phyloP scores from a whole-genome alignment of 2,113 vertebrate species.

The Tetrax tetrax region DNA sequence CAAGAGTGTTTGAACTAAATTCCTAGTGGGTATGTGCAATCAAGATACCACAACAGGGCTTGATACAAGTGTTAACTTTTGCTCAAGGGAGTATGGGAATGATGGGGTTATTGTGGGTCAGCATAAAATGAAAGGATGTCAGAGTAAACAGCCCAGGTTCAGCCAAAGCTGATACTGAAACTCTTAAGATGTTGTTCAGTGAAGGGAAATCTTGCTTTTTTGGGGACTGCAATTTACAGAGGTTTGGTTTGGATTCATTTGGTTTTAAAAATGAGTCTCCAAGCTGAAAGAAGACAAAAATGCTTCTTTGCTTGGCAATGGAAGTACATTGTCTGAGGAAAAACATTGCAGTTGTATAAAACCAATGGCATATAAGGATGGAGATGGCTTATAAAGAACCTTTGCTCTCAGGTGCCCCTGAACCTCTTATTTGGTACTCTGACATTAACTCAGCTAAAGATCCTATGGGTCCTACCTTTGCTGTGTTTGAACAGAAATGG shows the following conservation, averaged over 20 bases:
- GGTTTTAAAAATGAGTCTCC: background rate
- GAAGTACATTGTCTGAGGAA: background rate
- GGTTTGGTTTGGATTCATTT: background rate
- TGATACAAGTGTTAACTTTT: constrained; percentile 24
- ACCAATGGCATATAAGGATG: background rate
- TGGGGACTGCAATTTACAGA: background rate
- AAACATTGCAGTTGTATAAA: background rate
- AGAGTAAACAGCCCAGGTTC: background rate
- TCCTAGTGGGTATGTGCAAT: constrained; percentile 1
- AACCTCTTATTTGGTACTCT: background rate
- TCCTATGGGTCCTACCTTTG: background rate
- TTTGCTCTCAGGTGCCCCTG: background rate
- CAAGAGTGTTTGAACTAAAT: constrained; percentile 17
- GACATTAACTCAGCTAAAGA: background rate
- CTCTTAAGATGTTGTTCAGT: background rate
- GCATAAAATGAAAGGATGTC: background rate
- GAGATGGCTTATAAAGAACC: background rate
- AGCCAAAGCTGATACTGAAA: background rate
- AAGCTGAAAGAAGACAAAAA: background rate
- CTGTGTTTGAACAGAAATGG: background rate
- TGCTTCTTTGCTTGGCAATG: background rate
- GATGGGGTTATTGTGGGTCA: background rate
- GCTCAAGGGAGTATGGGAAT: background rate
- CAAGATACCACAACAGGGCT: background rate
- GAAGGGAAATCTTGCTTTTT: background rate